phyloP scores from a whole-genome alignment of 1,140 invertebrate species.

The Chlorops oryzae region DNA sequence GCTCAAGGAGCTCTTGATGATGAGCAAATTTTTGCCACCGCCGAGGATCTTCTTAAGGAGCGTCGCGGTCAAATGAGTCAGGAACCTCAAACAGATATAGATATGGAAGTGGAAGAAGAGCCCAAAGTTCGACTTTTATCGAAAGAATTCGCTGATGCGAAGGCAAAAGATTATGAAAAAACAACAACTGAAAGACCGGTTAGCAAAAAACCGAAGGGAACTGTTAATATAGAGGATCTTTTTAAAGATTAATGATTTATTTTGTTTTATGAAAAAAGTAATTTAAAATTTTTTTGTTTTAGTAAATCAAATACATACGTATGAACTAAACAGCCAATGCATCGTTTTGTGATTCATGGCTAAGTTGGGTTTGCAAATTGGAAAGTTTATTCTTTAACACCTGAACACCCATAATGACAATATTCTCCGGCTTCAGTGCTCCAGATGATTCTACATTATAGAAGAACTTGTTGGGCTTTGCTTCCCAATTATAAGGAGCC shows the following conservation, averaged over 20 bases:
- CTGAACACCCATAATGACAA: slow-evolving; percentile 89
- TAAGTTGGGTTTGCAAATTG: slow-evolving; percentile 88
- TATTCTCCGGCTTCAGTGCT: slow-evolving; percentile 91
- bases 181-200: not conserved
- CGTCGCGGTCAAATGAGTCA: slow-evolving; percentile 20
- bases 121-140: not conserved
- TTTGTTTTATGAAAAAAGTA: slow-evolving; percentile 3
- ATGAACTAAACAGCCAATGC: slow-evolving; percentile 61
- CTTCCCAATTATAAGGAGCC: slow-evolving; percentile 87
- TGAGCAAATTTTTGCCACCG: slow-evolving; percentile 49
- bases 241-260: slow-evolving; percentile 12
- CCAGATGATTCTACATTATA: slow-evolving; percentile 95
- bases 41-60: slow-evolving; percentile 46
- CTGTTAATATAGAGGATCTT: slow-evolving; percentile 9
- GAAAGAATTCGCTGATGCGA: slow-evolving; percentile 3
- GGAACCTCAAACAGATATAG: not conserved
- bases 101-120: not conserved
- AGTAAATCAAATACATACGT: no score
- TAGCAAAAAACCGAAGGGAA: not conserved
- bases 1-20: slow-evolving; percentile 49
- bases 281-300: no score
- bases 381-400: slow-evolving; percentile 93
- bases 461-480: slow-evolving; percentile 95
- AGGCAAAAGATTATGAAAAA: not conserved
- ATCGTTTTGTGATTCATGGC: slow-evolving; percentile 80